Conservation (phyloP, 2,113 vertebrate genomes). For the Mastomys natalensis region DNA sequence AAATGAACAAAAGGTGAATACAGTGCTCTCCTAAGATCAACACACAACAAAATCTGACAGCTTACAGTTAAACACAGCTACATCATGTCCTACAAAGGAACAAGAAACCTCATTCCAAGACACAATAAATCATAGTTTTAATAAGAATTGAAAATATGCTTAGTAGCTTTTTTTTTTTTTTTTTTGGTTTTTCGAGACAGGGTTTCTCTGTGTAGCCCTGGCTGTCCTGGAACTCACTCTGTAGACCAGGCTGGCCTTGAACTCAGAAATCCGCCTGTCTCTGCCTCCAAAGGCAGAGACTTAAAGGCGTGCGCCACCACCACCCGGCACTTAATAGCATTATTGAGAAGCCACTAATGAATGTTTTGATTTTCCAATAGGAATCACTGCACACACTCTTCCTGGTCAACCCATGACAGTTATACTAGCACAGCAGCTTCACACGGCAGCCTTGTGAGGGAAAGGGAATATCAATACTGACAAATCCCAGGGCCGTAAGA, state of each 20-base stretch:
- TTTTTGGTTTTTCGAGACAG: too few relatives aligned
- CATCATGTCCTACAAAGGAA: slow-evolving; percentile 26
- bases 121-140: not conserved
- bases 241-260: too few relatives aligned
- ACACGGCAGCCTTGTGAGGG: not conserved
- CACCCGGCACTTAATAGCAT: too few relatives aligned
- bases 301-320: too few relatives aligned
- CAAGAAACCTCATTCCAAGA: not conserved
- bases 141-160: slow-evolving; percentile 51
- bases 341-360: not conserved
- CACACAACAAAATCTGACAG: slow-evolving; percentile 10
- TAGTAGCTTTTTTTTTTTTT: too few relatives aligned
- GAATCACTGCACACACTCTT: not conserved
- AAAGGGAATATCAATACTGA: not conserved
- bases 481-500: not conserved
- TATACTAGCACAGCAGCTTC: not conserved
- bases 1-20: slow-evolving; percentile 45
- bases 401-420: not conserved
- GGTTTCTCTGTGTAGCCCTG: too few relatives aligned
- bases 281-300: too few relatives aligned
- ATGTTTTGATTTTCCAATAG: not conserved
- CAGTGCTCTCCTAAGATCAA: slow-evolving; percentile 30
- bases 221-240: too few relatives aligned
- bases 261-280: too few relatives aligned
- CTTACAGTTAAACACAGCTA: slow-evolving; percentile 35